Evolutionary conservation across 2,113 vertebrate genomes (phyloP).

Genomic region (Labrus mixtus): DNA sequence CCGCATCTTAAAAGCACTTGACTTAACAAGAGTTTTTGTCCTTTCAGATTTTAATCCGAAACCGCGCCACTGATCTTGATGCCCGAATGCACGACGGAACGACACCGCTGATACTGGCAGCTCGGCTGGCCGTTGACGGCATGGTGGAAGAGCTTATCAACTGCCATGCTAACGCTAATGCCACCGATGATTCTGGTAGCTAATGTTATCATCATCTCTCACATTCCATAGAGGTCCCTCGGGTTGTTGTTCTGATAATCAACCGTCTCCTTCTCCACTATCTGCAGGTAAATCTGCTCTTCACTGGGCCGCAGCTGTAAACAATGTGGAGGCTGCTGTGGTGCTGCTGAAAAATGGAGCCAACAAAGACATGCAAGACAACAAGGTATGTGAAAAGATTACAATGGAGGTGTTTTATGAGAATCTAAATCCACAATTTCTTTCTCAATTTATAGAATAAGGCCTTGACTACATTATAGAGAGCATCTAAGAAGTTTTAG

Average conservation of each 20-base stretch:
- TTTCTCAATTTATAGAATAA: no score
- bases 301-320: conserved; percentile 98
- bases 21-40: conserved; percentile 7
- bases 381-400: conserved; percentile 87
- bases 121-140: conserved; percentile 94
- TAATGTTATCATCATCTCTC: conserved; percentile 31
- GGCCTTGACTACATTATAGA: no score
- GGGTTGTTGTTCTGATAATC: conserved; percentile 17
- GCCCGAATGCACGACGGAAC: conserved; percentile 98
- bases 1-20: neutral
- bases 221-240: neutral
- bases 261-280: neutral
- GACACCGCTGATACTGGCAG: conserved; percentile 93
- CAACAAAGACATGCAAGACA: conserved; percentile 99
- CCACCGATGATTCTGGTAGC: conserved; percentile 94
- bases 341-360: conserved; percentile 96
- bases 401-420: neutral
- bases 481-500: no score
- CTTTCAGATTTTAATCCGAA: conserved; percentile 95
- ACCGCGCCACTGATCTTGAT: conserved; percentile 96
- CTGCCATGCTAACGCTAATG: conserved; percentile 95
- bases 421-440: no score
- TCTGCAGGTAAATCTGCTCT: conserved; percentile 94
- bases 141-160: conserved; percentile 99
- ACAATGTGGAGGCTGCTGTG: conserved; percentile 93